A percentile compares a stretch with the other conserved stretches of the same genome.
Conservation (phyloP, 2,113 vertebrate genomes). For the Theristicus caerulescens region DNA sequence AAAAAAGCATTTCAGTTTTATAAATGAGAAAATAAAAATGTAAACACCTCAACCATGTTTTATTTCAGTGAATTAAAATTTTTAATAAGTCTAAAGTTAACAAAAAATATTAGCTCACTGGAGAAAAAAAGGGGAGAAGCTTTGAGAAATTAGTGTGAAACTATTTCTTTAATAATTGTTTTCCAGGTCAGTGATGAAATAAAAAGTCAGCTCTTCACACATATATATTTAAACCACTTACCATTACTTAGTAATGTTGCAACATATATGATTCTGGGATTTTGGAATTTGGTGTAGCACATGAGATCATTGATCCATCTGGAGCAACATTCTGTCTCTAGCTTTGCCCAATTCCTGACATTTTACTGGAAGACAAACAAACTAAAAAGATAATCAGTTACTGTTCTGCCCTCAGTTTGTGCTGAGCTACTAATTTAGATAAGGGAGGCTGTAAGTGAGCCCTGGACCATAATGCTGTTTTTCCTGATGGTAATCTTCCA, state of each 20-base stretch:
- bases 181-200: background rate
- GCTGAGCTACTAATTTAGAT: background rate
- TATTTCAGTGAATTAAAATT: background rate
- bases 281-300: background rate
- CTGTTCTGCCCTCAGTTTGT: background rate
- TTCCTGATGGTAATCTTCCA: background rate
- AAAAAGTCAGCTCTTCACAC: background rate
- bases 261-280: background rate
- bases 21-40: background rate
- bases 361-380: background rate
- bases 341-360: background rate
- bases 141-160: background rate
- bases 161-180: background rate
- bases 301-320: background rate
- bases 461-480: background rate
- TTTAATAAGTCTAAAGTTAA: background rate
- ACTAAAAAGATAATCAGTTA: background rate
- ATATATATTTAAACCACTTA: background rate
- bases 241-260: background rate
- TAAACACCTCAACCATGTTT: background rate
- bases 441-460: background rate
- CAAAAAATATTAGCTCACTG: background rate
- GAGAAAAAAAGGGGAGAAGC: background rate
- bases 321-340: background rate
- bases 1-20: background rate